Evolutionary conservation across 2,888 invertebrate genomes (phyloP).

Genomic region (Pyrrhosoma nymphula): DNA sequence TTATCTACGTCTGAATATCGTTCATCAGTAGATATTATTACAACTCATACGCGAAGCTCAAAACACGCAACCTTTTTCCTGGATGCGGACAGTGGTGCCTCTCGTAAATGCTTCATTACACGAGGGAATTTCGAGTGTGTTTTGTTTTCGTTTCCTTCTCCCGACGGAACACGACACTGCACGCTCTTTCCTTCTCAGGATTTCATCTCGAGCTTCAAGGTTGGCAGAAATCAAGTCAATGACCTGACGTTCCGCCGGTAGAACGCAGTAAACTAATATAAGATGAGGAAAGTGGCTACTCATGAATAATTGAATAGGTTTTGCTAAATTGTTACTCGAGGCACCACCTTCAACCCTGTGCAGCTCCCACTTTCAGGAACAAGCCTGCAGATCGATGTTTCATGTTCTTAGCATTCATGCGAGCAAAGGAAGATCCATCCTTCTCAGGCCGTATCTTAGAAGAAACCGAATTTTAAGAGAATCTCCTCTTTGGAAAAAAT

Average conservation of each 20-base stretch:
- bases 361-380: neutral
- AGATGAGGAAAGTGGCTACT: neutral
- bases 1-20: no score
- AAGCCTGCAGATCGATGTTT: neutral
- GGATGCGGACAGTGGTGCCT: no score
- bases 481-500: neutral
- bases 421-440: neutral
- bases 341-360: neutral
- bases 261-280: neutral
- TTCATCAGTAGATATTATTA: no score
- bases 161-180: neutral
- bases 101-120: neutral
- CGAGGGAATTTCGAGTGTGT: neutral
- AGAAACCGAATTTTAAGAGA: neutral
- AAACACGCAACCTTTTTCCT: no score
- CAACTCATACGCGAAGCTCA: no score
- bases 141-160: neutral
- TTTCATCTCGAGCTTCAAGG: neutral
- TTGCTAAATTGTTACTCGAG: neutral
- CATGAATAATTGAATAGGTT: constrained; percentile 2
- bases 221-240: neutral
- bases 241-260: neutral
- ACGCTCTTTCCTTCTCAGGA: neutral
- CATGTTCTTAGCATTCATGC: neutral
- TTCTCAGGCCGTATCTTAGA: no score